phyloP scores from a whole-genome alignment of 2,888 invertebrate genomes.

The Trisateles emortualis region DNA sequence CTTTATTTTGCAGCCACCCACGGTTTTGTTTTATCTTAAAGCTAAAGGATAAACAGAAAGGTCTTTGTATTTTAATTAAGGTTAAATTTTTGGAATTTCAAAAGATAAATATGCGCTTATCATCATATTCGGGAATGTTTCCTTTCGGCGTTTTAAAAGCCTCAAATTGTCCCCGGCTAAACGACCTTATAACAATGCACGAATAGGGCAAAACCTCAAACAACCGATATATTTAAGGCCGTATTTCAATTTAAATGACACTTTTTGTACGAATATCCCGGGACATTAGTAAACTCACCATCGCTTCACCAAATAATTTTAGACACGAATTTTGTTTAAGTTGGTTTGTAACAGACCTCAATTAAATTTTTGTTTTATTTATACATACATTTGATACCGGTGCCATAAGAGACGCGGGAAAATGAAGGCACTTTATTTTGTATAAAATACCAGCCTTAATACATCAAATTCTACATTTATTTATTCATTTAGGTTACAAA shows the following conservation, averaged over 20 bases:
- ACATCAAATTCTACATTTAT: no score
- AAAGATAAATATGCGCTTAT: slow-evolving; percentile 18
- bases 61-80: slow-evolving; percentile 16
- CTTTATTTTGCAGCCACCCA: slow-evolving; percentile 3
- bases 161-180: slow-evolving; percentile 25
- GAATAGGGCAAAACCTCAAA: slow-evolving; percentile 23
- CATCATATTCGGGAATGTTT: slow-evolving; percentile 17
- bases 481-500: no score
- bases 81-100: slow-evolving; percentile 8
- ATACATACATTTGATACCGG: slow-evolving; percentile 11
- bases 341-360: slow-evolving; percentile 26
- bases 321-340: slow-evolving; percentile 44
- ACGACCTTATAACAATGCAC: slow-evolving; percentile 22
- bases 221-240: slow-evolving; percentile 28
- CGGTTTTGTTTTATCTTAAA: slow-evolving; percentile 14
- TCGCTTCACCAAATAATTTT: slow-evolving; percentile 44
- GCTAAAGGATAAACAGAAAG: slow-evolving; percentile 13
- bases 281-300: slow-evolving; percentile 35
- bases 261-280: slow-evolving; percentile 35
- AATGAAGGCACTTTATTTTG: no score
- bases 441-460: no score
- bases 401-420: no score
- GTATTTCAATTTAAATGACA: slow-evolving; percentile 50
- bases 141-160: slow-evolving; percentile 12
- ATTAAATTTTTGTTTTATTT: slow-evolving; percentile 20